Evolutionary conservation across 2,888 invertebrate species (phyloP).

Genomic region (Thysanoteuthis rhombus): DNA sequence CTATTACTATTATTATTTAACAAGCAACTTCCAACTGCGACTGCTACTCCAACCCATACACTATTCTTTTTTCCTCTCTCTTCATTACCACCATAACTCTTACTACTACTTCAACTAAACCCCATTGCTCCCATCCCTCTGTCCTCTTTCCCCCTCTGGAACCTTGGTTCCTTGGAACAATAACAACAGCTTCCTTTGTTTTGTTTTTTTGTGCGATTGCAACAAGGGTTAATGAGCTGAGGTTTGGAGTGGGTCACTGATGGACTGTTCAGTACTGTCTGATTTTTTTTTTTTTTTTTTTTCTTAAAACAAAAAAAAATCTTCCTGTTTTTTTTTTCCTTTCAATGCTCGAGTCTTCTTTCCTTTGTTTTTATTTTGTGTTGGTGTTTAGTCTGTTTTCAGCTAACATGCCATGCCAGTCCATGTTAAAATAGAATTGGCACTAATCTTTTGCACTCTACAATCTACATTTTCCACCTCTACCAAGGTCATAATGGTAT

Average conservation of each 20-base stretch:
- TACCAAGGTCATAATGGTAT: constrained; percentile 12
- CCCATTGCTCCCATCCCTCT: not conserved
- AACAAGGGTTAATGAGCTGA: not conserved
- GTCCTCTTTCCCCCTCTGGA: not conserved
- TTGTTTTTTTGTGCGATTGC: not conserved
- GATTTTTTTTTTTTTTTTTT: too few species aligned
- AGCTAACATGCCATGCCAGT: not conserved
- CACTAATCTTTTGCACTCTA: not conserved
- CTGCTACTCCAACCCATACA: not conserved
- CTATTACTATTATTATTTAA: not conserved
- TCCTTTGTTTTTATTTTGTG: not conserved
- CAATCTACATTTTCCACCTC: not conserved
- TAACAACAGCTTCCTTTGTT: not conserved
- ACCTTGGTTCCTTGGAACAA: not conserved
- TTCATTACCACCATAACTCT: not conserved
- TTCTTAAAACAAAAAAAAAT: not conserved
- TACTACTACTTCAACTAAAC: not conserved
- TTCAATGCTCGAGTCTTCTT: not conserved
- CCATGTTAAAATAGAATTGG: not conserved
- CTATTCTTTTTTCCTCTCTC: not conserved
- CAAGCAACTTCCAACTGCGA: not conserved
- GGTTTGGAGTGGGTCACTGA: constrained; percentile 12
- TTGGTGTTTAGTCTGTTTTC: not conserved
- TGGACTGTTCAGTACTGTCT: not conserved
- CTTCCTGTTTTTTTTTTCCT: not conserved